A percentile compares a stretch with the other conserved stretches of the same genome.
phyloP scores from a whole-genome alignment of 2,888 invertebrate genomes.

The Brenthis hecate region DNA sequence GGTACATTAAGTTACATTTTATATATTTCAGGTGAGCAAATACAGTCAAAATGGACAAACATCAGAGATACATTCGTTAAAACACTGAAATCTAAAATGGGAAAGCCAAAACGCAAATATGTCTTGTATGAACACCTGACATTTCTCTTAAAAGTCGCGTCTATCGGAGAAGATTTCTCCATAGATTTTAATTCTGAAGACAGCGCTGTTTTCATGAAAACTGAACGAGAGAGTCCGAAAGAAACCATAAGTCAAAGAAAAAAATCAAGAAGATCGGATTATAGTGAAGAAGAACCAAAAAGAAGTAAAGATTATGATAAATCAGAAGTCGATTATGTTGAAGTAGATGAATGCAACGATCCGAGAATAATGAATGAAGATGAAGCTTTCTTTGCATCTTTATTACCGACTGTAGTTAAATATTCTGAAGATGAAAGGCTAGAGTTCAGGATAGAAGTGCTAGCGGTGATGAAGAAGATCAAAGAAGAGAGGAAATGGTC shows the following conservation, averaged over 20 bases:
- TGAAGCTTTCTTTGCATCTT: slow-evolving; percentile 74
- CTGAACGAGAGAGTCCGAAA: slow-evolving; percentile 36
- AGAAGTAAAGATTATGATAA: slow-evolving; percentile 31
- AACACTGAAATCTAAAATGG: slow-evolving; percentile 58
- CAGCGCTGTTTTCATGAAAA: slow-evolving; percentile 31
- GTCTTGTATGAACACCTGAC: slow-evolving; percentile 61
- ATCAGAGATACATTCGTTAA: slow-evolving; percentile 71
- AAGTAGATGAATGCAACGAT: slow-evolving; percentile 56
- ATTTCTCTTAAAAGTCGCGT: slow-evolving; percentile 56
- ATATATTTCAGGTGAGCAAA: slow-evolving; percentile 59
- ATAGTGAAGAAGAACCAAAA: slow-evolving; percentile 31
- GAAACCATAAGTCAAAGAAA: slow-evolving; percentile 42
- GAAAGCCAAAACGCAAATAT: slow-evolving; percentile 61
- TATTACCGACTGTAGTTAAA: slow-evolving; percentile 68
- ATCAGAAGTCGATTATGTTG: slow-evolving; percentile 55
- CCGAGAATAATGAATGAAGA: slow-evolving; percentile 75
- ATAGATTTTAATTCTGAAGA: slow-evolving; percentile 40
- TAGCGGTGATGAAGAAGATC: slow-evolving; percentile 67
- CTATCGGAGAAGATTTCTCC: slow-evolving; percentile 47
- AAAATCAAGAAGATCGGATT: slow-evolving; percentile 45
- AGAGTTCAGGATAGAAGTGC: slow-evolving; percentile 71
- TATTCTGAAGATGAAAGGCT: slow-evolving; percentile 70
- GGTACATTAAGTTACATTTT: neutral
- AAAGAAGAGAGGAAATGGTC: slow-evolving; percentile 60
- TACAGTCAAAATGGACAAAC: slow-evolving; percentile 72